Conservation (phyloP, 2,888 invertebrate species). For the Polia nebulosa region DNA sequence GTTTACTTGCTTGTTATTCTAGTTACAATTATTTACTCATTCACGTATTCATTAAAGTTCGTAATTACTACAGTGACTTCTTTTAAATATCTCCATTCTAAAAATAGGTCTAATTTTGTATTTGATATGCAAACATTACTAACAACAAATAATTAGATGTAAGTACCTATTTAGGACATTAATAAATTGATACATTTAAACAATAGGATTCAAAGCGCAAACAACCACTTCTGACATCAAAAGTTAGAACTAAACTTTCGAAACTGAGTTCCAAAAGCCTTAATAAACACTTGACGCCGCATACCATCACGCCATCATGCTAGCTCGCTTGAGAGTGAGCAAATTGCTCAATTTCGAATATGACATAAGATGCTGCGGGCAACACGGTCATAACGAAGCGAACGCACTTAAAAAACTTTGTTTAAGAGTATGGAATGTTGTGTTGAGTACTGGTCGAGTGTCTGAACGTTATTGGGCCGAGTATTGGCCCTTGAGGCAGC, state of each 20-base stretch:
- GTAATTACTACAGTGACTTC: too few species aligned
- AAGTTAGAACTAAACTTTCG: constrained; percentile 44
- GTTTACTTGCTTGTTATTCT: constrained; percentile 14
- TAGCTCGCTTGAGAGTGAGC: constrained; percentile 28
- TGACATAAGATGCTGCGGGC: constrained; percentile 49
- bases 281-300: constrained; percentile 30
- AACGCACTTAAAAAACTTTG: constrained; percentile 14
- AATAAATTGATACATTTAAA: constrained; percentile 24
- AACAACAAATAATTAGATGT: constrained; percentile 3
- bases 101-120: not conserved
- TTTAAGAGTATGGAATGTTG: constrained; percentile 8
- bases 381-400: constrained; percentile 4
- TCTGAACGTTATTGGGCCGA: constrained; percentile 9
- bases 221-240: constrained; percentile 12
- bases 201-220: constrained; percentile 10
- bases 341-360: constrained; percentile 56
- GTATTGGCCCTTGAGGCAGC: constrained; percentile 1
- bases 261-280: constrained; percentile 44
- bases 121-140: not conserved
- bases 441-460: not conserved
- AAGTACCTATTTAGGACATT: constrained; percentile 23
- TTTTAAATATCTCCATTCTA: not conserved
- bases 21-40: not conserved
- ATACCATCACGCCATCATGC: constrained; percentile 52
- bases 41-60: not conserved